Conservation (phyloP, 2,113 vertebrate genomes). For the Gobius niger region DNA sequence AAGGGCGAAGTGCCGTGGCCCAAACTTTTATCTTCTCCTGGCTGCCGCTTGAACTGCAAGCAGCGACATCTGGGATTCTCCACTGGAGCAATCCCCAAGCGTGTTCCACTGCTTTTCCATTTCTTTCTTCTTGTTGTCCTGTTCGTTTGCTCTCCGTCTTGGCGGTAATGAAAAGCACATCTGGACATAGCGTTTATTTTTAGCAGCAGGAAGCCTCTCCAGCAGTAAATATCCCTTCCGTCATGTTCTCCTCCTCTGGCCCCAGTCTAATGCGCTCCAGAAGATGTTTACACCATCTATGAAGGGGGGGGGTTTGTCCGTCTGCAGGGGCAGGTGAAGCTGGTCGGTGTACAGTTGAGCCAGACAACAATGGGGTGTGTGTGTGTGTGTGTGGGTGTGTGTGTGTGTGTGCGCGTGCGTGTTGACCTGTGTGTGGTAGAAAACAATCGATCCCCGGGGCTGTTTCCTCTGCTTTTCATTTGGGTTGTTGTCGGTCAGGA, state of each 20-base stretch:
- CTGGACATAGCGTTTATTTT: conserved; percentile 66
- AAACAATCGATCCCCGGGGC: conserved; percentile 51
- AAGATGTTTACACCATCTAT: conserved; percentile 55
- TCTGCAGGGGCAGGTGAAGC: conserved; percentile 39
- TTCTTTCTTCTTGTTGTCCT: conserved; percentile 4
- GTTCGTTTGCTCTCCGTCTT: conserved; percentile 9
- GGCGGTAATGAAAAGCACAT: conserved; percentile 53
- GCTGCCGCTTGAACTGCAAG: not conserved
- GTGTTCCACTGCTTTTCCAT: conserved; percentile 13
- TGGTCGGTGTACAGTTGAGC: conserved; percentile 27
- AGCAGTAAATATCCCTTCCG: conserved; percentile 51
- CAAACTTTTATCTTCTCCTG: conserved; percentile 11
- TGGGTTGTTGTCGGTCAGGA: conserved; percentile 32
- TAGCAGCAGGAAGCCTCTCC: conserved; percentile 65
- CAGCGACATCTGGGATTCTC: conserved; percentile 1
- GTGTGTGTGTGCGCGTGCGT: conserved; percentile 37
- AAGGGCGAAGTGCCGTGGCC: conserved; percentile 1
- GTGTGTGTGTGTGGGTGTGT: conserved; percentile 38
- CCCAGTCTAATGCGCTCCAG: conserved; percentile 65
- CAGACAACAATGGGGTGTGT: conserved; percentile 61
- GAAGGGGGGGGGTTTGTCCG: conserved; percentile 16
- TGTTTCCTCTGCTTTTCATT: conserved; percentile 59
- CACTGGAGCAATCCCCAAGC: not conserved
- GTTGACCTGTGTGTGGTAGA: conserved; percentile 15
- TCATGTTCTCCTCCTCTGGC: conserved; percentile 30